phyloP scores from a whole-genome alignment of 2,113 vertebrate genomes.

The Hypocryptadius cinnamomeus region DNA sequence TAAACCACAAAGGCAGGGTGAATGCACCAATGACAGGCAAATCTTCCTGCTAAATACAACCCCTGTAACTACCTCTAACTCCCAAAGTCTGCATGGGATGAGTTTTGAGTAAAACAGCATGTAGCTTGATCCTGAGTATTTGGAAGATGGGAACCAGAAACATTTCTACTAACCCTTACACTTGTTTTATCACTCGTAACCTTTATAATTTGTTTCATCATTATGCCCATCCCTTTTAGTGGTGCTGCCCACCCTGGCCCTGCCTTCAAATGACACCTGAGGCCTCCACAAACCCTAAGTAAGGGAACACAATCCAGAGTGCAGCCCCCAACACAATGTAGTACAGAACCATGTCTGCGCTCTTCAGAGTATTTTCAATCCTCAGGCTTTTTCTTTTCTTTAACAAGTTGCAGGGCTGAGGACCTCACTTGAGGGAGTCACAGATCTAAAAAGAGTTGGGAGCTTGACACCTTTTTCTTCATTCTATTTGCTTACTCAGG shows the following conservation, averaged over 20 bases:
- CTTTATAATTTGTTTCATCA: background rate
- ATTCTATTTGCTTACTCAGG: background rate
- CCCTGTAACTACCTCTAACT: background rate
- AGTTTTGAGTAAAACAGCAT: background rate
- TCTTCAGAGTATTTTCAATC: background rate
- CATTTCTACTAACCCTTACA: background rate
- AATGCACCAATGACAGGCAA: background rate
- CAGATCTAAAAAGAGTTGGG: background rate
- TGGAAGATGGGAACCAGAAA: background rate
- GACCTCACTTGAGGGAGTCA: background rate
- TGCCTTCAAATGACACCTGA: background rate
- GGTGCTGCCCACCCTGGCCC: too few species aligned
- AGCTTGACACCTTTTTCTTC: background rate
- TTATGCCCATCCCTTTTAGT: background rate
- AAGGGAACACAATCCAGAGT: background rate
- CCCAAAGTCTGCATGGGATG: background rate
- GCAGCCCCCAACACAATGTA: background rate
- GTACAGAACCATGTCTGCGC: accelerated
- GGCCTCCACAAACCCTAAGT: background rate
- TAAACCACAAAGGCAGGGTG: background rate
- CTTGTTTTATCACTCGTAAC: background rate
- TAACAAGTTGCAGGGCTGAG: background rate
- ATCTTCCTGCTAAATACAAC: background rate
- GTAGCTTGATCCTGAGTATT: background rate
- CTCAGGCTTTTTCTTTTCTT: background rate